Base-by-base conservation (phyloP, 2,888 invertebrate species). In the Drosophila neonasuta region DNA sequence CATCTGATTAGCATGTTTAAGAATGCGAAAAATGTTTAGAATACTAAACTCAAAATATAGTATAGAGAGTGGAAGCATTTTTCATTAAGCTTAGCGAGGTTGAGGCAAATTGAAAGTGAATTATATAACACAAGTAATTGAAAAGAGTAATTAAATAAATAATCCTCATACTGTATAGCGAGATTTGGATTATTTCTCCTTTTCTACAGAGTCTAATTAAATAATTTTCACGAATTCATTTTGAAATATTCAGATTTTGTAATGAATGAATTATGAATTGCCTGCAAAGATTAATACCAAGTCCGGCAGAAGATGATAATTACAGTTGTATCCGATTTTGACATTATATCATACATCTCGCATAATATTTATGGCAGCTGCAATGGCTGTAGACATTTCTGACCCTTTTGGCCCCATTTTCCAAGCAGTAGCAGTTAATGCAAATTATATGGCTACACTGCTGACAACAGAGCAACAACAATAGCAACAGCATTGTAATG, bases 371-470 rank as follows among this genome's bases (percentile, higher is more conserved):
- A 69, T 62, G 32, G 41, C 39, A 34, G 29, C 70, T 34, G 49
- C 60, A 61, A 13, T 24, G 24, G 13, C 34, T 7, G n/a, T n/a
- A n/a, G 36, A 39, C n/a, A 39, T 36, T 13, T 17, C 42, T 67
- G 67, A 72, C 73, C 61, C 61, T 45, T 72, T 61, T 50, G 56
- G n/a, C 54, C 44, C 29, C 46, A 48, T 42, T 32, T 24, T 44
- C 24, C 13, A 24, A 15, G 30, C n/a, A 15, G 34, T 24, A 32
- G 60, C 57, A 61, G 65, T 66, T 63, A 58, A 74, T 67, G 66
- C 57, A 61, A 74, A 74, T 74, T 74, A 74, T 67, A 74, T 64
- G 39, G 46, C 68, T 63, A 52, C 55, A 57, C 56, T 51, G 56
- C 48, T 51, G 54, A 42, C 41, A 44, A 30, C 55, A 62, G 45